These are phyloP conservation scores for Magallana angulata DNA, from an alignment of 1,140 invertebrate genomes.

Conservation along the genomic window DNA sequence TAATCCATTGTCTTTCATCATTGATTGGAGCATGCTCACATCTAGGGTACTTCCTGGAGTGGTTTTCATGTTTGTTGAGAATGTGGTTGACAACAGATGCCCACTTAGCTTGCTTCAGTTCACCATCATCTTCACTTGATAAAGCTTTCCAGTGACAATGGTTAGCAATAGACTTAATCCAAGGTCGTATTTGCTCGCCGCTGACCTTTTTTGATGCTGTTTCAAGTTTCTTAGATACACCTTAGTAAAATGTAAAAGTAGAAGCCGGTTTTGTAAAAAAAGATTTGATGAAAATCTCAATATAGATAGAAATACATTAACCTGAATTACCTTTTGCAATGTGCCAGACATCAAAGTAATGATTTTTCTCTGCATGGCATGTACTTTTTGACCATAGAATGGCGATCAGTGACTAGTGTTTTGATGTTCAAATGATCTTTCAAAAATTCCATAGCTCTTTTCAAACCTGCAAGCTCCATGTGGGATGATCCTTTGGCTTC, in stretches of 20 bases:
- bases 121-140: neutral
- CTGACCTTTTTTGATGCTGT: neutral
- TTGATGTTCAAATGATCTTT: conserved; percentile 20
- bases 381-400: conserved; percentile 18
- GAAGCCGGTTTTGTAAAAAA: too few species aligned
- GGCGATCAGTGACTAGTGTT: conserved; percentile 45
- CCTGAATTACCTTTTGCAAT: conserved; percentile 49
- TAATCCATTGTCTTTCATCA: conserved; percentile 23
- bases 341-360: conserved; percentile 50
- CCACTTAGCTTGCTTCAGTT: conserved; percentile 1
- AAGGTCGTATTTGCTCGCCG: conserved; percentile 17
- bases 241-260: neutral
- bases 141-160: conserved; percentile 12
- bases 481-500: conserved; percentile 46
- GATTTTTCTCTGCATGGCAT: neutral
- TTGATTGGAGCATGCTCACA: neutral
- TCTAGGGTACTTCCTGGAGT: neutral
- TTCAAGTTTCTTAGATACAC: too few species aligned
- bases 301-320: too few species aligned
- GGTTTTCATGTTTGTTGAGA: neutral
- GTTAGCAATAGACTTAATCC: conserved; percentile 22
- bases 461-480: conserved; percentile 54
- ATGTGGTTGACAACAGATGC: conserved; percentile 8
- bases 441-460: conserved; percentile 22
- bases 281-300: too few species aligned